Evolutionary conservation across 2,113 vertebrate species (phyloP).

Genomic region (Heliornis fulica): DNA sequence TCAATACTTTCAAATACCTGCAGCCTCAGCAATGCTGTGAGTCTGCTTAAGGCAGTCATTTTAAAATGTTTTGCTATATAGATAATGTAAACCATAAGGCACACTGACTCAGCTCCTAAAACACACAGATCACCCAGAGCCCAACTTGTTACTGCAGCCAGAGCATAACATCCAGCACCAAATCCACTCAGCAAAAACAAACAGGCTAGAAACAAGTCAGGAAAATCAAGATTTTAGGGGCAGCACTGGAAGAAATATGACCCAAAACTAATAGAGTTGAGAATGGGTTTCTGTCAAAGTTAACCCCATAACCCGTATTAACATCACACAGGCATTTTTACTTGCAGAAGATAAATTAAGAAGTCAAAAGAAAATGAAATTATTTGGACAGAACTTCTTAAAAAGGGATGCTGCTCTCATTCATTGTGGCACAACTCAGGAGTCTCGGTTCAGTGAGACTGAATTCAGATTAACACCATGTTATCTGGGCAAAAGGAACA

Average conservation of each 20-base stretch:
- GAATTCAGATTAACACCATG: background rate
- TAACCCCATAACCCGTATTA: background rate
- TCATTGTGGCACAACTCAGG: background rate
- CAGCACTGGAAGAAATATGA: background rate
- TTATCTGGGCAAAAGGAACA: background rate
- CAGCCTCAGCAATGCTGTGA: background rate
- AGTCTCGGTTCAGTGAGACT: background rate
- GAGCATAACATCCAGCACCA: background rate
- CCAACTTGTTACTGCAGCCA: background rate
- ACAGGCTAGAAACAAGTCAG: too few species aligned
- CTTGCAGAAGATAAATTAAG: background rate
- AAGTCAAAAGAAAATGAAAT: background rate
- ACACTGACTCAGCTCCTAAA: background rate
- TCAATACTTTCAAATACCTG: background rate
- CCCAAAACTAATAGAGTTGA: background rate
- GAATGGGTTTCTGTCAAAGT: background rate
- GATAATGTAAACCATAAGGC: background rate
- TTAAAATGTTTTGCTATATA: background rate
- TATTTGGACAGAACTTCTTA: background rate
- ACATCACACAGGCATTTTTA: background rate
- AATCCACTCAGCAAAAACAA: too few species aligned
- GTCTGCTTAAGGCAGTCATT: background rate
- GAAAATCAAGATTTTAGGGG: too few species aligned
- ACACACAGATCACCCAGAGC: background rate
- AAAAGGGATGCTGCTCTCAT: background rate